Base-by-base conservation (phyloP, 2,113 vertebrate species). In the Merops nubicus region DNA sequence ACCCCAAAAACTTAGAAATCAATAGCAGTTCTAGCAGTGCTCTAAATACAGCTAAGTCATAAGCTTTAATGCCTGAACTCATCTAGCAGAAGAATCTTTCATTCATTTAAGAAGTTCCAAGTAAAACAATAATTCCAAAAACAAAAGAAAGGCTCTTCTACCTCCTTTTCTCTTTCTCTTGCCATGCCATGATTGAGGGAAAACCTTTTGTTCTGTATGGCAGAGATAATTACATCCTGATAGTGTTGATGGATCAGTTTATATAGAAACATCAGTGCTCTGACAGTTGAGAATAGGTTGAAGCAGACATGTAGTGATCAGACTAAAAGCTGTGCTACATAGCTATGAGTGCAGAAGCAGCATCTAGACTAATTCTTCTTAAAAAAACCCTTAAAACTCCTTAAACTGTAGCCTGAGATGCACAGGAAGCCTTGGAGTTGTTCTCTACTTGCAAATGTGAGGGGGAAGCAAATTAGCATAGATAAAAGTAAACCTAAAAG, bases 391-490 rank as follows among this genome's bases (percentile, higher is more conserved):
- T n/a, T n/a, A n/a, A n/a, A 90, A 88, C 50, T 94, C 85, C 68
- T 83, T 53, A 68, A 94, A 86, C 43, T 16, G 16, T 34, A 91
- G 56, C 53, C 48, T 78, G 54, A 5, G 15, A 76, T 80, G 62
- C 77, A 88, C 57, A 85, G 93, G 77, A 95, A 94, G 74, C 78
- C 12, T 90, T 91, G 85, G 50, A 54, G 81, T 65, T 89, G 74
- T 65, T 94, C 75, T 70, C 60, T 81, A 51, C 69, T 88, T 81
- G 84, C 51, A 73, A 96, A 90, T 45, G 67, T 85, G 91, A 93
- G 94, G 88, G 89, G 91, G 91, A 94, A 89, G 74, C 31, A 72
- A 91, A 88, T 91, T 95, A 88, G 81, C 85, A 67, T 80, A 88
- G 88, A 88, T 90, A 93, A 93, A 96, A 93, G 72, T 68, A 80